Conservation (phyloP, 2,888 invertebrate species). For the Ophraella communa region DNA sequence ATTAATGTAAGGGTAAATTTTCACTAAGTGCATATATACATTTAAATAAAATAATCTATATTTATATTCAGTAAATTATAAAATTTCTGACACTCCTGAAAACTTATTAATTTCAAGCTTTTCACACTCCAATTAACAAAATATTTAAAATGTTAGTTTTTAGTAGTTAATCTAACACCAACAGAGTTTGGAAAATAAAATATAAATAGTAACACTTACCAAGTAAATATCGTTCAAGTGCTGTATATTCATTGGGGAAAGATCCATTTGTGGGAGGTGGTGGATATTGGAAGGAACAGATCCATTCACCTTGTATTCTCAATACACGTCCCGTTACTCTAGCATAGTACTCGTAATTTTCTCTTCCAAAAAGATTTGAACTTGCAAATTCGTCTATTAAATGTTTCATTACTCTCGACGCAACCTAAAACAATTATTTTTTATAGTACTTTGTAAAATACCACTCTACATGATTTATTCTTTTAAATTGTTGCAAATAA, state of each 20-base stretch:
- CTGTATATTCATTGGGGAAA: constrained; percentile 68
- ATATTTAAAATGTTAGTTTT: too few relatives aligned
- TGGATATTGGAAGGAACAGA: constrained; percentile 91
- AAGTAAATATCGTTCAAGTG: constrained; percentile 57
- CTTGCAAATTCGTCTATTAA: constrained; percentile 97
- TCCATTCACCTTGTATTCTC: constrained; percentile 94
- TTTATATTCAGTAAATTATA: too few relatives aligned
- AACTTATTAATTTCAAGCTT: too few relatives aligned
- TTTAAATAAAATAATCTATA: too few relatives aligned
- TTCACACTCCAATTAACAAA: too few relatives aligned
- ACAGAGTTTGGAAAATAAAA: background rate
- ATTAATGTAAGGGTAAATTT: too few relatives aligned
- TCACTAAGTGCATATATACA: too few relatives aligned
- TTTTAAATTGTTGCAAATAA: too few relatives aligned
- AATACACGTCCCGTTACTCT: constrained; percentile 91
- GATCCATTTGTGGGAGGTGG: constrained; percentile 72
- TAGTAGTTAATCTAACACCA: background rate
- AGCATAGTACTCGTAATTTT: constrained; percentile 95
- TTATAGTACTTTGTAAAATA: background rate
- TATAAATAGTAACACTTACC: constrained; percentile 58
- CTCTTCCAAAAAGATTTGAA: constrained; percentile 91
- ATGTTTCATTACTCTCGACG: constrained; percentile 95
- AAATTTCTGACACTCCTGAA: too few relatives aligned
- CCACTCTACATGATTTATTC: background rate
- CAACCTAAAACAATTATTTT: constrained; percentile 68